A percentile compares a stretch with the other conserved stretches of the same genome.
Evolutionary conservation across 2,888 invertebrate species (phyloP).

Genomic region (Pristionchus maxplancki): DNA sequence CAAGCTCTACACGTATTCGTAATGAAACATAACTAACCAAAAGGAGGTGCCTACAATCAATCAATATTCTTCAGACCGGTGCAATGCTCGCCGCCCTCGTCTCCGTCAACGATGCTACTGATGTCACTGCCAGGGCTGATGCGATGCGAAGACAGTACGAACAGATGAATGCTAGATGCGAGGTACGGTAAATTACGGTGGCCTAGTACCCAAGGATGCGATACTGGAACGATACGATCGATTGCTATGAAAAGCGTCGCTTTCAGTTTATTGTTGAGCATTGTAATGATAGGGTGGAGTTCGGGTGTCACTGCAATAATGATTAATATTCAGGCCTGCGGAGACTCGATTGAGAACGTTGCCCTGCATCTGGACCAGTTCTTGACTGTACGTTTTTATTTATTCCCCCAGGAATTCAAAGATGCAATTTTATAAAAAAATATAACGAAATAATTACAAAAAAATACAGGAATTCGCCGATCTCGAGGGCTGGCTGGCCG

Average conservation of each 20-base stretch:
- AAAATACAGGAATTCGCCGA: conserved; percentile 85
- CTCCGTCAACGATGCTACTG: conserved; percentile 80
- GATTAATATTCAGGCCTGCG: conserved; percentile 16
- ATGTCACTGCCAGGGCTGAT: neutral
- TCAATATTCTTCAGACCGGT: conserved; percentile 51
- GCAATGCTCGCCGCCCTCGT: conserved; percentile 65
- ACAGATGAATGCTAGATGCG: conserved; percentile 4
- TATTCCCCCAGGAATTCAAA: too few species aligned
- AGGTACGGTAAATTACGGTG: neutral
- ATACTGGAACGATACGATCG: neutral
- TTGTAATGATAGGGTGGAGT: too few species aligned
- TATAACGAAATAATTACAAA: neutral
- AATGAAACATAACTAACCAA: too few species aligned
- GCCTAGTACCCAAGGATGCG: neutral
- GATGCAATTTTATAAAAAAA: too few species aligned
- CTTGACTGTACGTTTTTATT: neutral
- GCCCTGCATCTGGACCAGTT: conserved; percentile 41
- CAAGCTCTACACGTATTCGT: too few species aligned
- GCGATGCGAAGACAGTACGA: conserved; percentile 14
- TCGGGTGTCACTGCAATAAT: too few species aligned
- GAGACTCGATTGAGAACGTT: conserved; percentile 42
- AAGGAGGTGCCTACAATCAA: neutral
- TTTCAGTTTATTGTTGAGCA: too few species aligned
- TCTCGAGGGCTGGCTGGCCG: conserved; percentile 85
- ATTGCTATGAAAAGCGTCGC: too few species aligned